Base-by-base conservation (phyloP, 2,113 vertebrate genomes). In the Aldabrachelys gigantea region DNA sequence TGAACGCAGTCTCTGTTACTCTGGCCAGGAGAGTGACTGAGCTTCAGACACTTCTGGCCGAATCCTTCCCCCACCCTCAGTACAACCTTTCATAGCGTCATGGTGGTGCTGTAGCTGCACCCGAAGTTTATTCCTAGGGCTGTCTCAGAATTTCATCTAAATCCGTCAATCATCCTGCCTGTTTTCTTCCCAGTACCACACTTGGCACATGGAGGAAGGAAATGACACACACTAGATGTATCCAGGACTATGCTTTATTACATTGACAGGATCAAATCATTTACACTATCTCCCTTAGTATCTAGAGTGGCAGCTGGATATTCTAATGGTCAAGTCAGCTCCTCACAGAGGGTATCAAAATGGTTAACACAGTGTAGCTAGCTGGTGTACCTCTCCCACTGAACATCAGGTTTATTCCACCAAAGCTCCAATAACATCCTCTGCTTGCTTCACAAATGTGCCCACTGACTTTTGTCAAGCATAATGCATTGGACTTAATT, bases 361-460 rank as follows among this genome's bases (percentile, higher is more conserved):
- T 14, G 54, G 41, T 6, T 5, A 52, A 82, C 65, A 4, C 6
- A 0, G 16, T 2, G 1, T 38, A 27, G 1, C 2, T 25, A 8
- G 5, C n/a, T 50, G 59, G 35, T 72, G 19, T 72, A 22, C 16
- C 65, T 72, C 65, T 41, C 25, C 1, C 5, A 0, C 5, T 19
- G 11, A 2, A 50, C n/a, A 22, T 41, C 53, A 31, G 57, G 27
- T 27, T 0, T 12, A 5, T n/a, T 10, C 59, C 52, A 35, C 9
- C 8, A 0, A 31, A 76, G 31, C 3, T 41, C 50, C 31, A 10
- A 59, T 5, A 0, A 35, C 38, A 1, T 7, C 4, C 2, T 84
- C 19, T 0, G 62, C 1, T n/a, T 3, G 35, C 72, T 50, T 41
- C 27, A 11, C 1, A 19, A 9, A 3, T 2, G 31, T 65, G 38